Base-by-base conservation (phyloP, 2,888 invertebrate species). In the Drepana falcataria region DNA sequence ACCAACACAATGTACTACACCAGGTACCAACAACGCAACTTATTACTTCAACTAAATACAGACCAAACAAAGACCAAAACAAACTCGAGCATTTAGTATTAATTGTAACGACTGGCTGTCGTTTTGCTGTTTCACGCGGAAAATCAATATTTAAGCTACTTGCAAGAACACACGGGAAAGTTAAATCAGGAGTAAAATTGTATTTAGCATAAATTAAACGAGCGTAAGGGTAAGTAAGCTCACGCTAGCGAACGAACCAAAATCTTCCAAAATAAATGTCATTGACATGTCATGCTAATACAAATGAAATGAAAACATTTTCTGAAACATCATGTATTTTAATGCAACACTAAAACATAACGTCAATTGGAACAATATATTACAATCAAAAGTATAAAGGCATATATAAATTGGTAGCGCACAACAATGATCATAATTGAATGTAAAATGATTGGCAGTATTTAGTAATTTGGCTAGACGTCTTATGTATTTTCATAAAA, bases 181-280 rank as follows among this genome's bases (percentile, higher is more conserved):
- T 64, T 57, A 66, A 69, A 56, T 48, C 59, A 73, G 65, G 59
- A 63, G 63, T 60, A 61, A 63, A 68, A 64, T 60, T 57, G 59
- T 68, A 65, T 64, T 56, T 60, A 71, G 69, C 63, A 60, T 63
- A 64, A 72, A 75, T 68, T 63, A 62, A 69, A 49, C 41, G 3
- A 9, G 44, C 44, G 44, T 44, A 44, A 44, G 9, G 59, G 63
- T 59, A 74, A 74, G 69, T 71, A 61, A n/a, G n/a, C n/a, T n/a
- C n/a, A 68, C 57, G 56, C 62, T 59, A 69, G 72, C 68, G 63
- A 65, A 44, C 59, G 60, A 85, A 87, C 71, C 73, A 73, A 77
- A 85, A 79, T 90, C 91, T 90, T 91, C 91, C 91, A 91, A 91
- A 91, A 91, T 90, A 91, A 91, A 91, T 87, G 89, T 81, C 65